A percentile compares a stretch with the other conserved stretches of the same genome.
Conservation (phyloP, 2,888 invertebrate genomes). For the Tachystola acroxantha region DNA sequence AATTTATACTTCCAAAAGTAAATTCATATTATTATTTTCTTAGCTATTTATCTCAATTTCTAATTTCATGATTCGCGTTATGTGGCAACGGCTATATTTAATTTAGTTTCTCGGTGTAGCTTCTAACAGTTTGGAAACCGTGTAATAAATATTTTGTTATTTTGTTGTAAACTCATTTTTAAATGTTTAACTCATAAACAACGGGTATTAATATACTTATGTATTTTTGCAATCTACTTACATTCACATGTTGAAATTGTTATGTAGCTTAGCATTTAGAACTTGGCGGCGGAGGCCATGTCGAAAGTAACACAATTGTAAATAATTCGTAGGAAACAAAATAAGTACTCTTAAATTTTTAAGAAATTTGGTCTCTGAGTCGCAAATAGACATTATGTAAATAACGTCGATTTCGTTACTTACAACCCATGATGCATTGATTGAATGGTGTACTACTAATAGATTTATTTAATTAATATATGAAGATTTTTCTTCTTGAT, state of each 20-base stretch:
- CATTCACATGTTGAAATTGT: constrained; percentile 25
- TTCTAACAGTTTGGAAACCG: too few relatives aligned
- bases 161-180: constrained; percentile 5
- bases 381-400: neutral
- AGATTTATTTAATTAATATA: too few relatives aligned
- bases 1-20: neutral
- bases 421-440: too few relatives aligned
- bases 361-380: neutral
- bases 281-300: too few relatives aligned
- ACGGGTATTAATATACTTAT: constrained; percentile 33
- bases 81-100: constrained; percentile 5
- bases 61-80: constrained; percentile 1
- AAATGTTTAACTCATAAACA: constrained; percentile 13
- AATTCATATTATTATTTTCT: constrained; percentile 1
- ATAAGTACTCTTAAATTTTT: too few relatives aligned
- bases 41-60: neutral
- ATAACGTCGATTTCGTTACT: too few relatives aligned
- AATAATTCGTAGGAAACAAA: too few relatives aligned
- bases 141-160: constrained; percentile 1
- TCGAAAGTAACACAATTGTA: too few relatives aligned
- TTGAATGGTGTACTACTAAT: too few relatives aligned
- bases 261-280: constrained; percentile 48
- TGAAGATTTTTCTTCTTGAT: too few relatives aligned
- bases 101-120: constrained; percentile 10
- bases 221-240: constrained; percentile 20